Conservation (phyloP, 1,140 invertebrate species). For the Aphis gossypii region DNA sequence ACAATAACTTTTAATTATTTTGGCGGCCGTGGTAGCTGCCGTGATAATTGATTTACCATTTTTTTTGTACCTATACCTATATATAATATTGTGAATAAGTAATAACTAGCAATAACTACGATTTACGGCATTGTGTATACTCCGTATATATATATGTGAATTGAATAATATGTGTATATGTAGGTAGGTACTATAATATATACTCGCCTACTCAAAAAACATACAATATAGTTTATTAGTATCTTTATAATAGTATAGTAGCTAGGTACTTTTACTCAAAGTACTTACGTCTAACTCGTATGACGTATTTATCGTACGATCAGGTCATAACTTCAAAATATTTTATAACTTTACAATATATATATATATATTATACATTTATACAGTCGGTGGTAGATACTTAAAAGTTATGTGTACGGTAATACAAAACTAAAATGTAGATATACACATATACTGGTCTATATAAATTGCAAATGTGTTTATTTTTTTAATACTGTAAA, state of each 20-base stretch:
- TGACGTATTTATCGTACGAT: not conserved
- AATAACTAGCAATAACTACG: not conserved
- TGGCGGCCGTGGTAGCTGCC: not conserved
- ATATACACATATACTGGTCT: not conserved
- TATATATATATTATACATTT: not conserved
- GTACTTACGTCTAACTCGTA: not conserved
- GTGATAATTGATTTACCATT: constrained; percentile 7
- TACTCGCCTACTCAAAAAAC: not conserved
- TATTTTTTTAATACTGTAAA: not conserved
- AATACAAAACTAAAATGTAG: not conserved
- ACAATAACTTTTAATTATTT: constrained; percentile 20
- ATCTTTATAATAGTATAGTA: not conserved
- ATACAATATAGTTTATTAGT: not conserved
- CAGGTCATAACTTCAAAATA: not conserved
- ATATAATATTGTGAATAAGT: not conserved
- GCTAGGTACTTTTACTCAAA: not conserved
- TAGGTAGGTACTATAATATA: not conserved
- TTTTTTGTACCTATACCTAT: not conserved
- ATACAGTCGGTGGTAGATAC: not conserved
- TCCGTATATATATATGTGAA: not conserved
- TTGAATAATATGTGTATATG: not conserved
- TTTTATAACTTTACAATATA: not conserved
- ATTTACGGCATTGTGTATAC: constrained; percentile 3
- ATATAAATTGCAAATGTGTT: not conserved
- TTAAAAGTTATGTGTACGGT: not conserved